Evolutionary conservation across 1,140 invertebrate genomes (phyloP), one percentile per base, ranked within the genome.

Genomic region (Capitella teleta): DNA sequence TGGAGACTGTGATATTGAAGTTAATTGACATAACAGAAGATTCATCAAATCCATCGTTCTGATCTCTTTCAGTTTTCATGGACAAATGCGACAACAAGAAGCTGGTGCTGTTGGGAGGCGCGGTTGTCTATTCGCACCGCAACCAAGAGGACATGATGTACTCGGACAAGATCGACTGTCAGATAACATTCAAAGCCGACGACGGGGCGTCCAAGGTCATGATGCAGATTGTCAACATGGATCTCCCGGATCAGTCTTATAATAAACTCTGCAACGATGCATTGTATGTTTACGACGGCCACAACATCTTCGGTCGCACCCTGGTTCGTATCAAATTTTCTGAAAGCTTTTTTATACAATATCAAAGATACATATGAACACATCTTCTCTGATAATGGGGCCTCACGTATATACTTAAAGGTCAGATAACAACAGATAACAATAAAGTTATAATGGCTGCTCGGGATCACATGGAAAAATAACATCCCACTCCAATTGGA

Each of bases 21-120:
- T n/a, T n/a, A n/a, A n/a, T n/a, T n/a, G n/a, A n/a, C n/a, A n/a
- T n/a, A n/a, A n/a, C n/a, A n/a, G n/a, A n/a, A n/a, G n/a, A n/a
- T n/a, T n/a, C n/a, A n/a, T n/a, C n/a, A n/a, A n/a, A n/a, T n/a
- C n/a, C n/a, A n/a, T n/a, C n/a, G n/a, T n/a, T n/a, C n/a, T n/a
- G n/a, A n/a, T n/a, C n/a, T n/a, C 12, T 49, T 49, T 38, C 34
- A 49, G 47, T 16, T 41, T 49, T 40, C 47, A 40, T 40, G 47
- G 47, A 49, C 19, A 28, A 37, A 16, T n/a, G 34, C 23, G 47
- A 37, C 21, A 40, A 37, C 25, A 25, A 37, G 24, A n/a, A 23
- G 5, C 19, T 25, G 8, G 28, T 25, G 47, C 16, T 38, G 16
- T 10, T 49, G 21, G 32, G 34, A n/a, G 47, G 47, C 16, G 47